Base-by-base conservation (phyloP, 2,113 vertebrate species). In the Chrysemys picta region DNA sequence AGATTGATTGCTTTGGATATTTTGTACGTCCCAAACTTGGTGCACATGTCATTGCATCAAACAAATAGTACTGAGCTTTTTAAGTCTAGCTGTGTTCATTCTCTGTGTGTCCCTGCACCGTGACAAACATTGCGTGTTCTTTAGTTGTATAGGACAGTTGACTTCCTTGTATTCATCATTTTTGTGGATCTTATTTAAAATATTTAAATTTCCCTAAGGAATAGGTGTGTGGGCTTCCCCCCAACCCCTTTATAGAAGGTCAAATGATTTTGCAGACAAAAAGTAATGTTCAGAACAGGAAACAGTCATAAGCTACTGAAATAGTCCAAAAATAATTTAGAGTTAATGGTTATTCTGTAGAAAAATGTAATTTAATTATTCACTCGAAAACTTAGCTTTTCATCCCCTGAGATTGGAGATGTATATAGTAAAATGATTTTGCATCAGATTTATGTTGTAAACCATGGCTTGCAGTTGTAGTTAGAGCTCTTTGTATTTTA, bases 1-100 rank as follows among this genome's bases (percentile, higher is more conserved):
- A 95, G 89, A 97, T 85, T 96, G 96, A 97, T 97, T 97, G 94
- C 87, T 97, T 97, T 98, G 94, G 89, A 90, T 97, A 76, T 96
- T 96, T 95, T 90, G 88, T 97, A 89, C 80, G 31, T 95, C 87
- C 94, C 91, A 93, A 97, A 78, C 78, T 90, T 95, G 82, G 82
- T 95, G 80, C 85, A 69, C 3, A 31, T 94, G 88, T 91, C 95
- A 88, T 83, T 53, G 25, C 91, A 91, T 45, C 8, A 96, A 97
- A 87, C 90, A 84, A 87, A 96, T 88, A 97, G 52, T 93, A 93
- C 92, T 95, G 94, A 95, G 89, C 81, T 94, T 90, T 96, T 91
- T 69, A 90, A 50, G 72, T 94, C 89, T 95, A 13, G 2, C 53
- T 29, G 59, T 90, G 87, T 95, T 92, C 38, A 83, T 85, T 94